Evolutionary conservation across 2,797 vertebrate genomes (phyloP), one percentile per base, ranked within the genome.

Genomic region (Botia kubotai): DNA sequence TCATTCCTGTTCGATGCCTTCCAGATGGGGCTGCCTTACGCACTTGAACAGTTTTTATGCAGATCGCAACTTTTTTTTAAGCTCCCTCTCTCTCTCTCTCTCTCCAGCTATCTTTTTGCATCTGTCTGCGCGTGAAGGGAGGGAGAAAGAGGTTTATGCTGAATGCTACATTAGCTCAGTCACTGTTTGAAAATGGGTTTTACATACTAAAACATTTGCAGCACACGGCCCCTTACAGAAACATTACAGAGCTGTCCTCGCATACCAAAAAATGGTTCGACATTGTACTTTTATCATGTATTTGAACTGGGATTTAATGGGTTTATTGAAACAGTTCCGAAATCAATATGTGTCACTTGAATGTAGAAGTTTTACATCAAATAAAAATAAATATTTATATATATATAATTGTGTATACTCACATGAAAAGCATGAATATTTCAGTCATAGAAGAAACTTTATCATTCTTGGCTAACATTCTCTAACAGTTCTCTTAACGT

Each of bases 1-100:
- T 99, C 97, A 98, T 99, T 98, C 97, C 95, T 96, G 96, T 94
- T 96, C 95, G 96, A 97, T 97, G 96, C 96, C 96, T 97, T 98
- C 96, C 97, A 98, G 98, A 98, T 98, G 97, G 97, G 96, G 94
- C 95, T 95, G 96, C 96, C 97, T 95, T 97, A 95, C 95, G 96
- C 96, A 98, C 96, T 97, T 94, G 94, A 98, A 95, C 95, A 96
- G 95, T 97, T 99, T 98, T 98, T 96, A 98, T 98, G 96, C 96
- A 96, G 95, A 95, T 94, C 92, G 93, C 17, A 63, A 78, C 75
- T 82, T 67, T 82, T 82, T 82, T 72, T 74, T 21, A 6, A 23
- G 11, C 10, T 39, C 17, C 53, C 19, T 68, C 73, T 65, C 58
- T 17, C 70, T 6, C 36, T 67, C 36, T 19, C 48, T 62, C 76